A percentile compares a stretch with the other conserved stretches of the same genome.
Conservation (phyloP, 2,797 vertebrate species). For the Galaxias olidus region DNA sequence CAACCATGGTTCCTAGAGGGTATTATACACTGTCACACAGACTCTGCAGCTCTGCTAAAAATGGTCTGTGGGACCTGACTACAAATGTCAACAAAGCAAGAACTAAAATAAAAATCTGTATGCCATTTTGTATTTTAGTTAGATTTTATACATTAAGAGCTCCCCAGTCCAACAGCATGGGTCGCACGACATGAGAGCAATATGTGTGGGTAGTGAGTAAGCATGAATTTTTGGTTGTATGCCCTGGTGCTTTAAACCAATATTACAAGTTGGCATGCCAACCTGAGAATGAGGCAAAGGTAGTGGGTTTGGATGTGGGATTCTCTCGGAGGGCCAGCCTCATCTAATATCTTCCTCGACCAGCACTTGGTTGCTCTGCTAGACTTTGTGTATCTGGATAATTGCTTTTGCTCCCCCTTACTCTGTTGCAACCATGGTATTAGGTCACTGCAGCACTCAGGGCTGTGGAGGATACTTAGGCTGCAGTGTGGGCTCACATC, state of each 20-base stretch:
- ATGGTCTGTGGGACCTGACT: background rate
- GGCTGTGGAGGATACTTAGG: background rate
- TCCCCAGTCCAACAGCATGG: no score
- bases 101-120: no score
- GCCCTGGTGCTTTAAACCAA: background rate
- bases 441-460: slow-evolving; percentile 4
- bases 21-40: background rate
- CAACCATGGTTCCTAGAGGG: background rate
- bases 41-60: background rate
- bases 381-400: slow-evolving; percentile 2
- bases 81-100: no score
- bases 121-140: no score
- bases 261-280: background rate
- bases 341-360: background rate
- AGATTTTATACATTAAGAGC: no score
- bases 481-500: background rate
- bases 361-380: background rate
- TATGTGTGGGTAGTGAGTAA: no score
- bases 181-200: no score
- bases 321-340: no score
- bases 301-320: background rate
- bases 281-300: background rate
- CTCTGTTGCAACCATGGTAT: background rate
- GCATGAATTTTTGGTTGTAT: no score
- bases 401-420: background rate